Evolutionary conservation across 2,888 invertebrate species (phyloP).

Genomic region (Coelinius sp.): DNA sequence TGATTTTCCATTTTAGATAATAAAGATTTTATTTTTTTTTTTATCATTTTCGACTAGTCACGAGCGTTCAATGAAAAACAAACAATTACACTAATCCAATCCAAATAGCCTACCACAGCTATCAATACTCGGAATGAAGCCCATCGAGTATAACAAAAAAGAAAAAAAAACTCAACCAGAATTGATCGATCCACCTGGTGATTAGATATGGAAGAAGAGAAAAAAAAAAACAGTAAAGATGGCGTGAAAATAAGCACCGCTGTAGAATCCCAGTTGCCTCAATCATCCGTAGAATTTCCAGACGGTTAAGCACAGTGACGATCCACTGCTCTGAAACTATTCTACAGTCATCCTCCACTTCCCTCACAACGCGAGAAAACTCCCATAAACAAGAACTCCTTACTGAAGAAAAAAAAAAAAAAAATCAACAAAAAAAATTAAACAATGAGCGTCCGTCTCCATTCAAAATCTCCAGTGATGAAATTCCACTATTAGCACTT

Average conservation of each 20-base stretch:
- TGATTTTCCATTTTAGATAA: not conserved
- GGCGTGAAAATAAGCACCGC: conserved; percentile 32
- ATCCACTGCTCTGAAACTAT: conserved; percentile 44
- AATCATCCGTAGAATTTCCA: conserved; percentile 57
- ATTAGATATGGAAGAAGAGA: conserved; percentile 16
- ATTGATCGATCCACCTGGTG: conserved; percentile 10
- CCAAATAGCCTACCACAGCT: not conserved
- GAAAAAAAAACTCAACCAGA: not conserved
- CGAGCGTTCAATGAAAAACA: not conserved
- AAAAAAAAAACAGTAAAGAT: conserved; percentile 29
- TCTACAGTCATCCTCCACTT: conserved; percentile 17
- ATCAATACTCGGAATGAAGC: not conserved
- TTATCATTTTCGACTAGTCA: not conserved
- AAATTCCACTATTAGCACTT: not conserved
- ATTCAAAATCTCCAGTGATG: not conserved
- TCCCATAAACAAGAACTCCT: not conserved
- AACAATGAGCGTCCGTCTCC: not conserved
- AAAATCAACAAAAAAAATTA: not conserved
- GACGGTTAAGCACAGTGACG: conserved; percentile 52
- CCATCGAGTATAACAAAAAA: not conserved
- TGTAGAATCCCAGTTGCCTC: conserved; percentile 36
- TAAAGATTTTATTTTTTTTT: not conserved
- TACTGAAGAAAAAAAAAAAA: conserved; percentile 5
- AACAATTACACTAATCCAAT: not conserved
- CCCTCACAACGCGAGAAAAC: not conserved